A percentile compares a stretch with the other conserved stretches of the same genome.
Evolutionary conservation across 1,140 invertebrate genomes (phyloP).

Genomic region (Papilio polyxenes): DNA sequence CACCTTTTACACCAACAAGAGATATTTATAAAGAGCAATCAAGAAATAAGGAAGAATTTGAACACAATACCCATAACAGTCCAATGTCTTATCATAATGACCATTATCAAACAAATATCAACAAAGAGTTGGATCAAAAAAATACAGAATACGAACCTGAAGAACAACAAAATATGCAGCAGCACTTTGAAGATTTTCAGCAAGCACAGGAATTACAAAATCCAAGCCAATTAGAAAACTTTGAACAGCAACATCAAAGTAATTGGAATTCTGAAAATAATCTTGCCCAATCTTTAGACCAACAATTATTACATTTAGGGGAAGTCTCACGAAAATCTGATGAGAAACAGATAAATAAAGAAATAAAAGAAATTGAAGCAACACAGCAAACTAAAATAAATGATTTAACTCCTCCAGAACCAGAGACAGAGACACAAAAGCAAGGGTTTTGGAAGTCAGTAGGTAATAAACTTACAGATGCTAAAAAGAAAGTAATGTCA

Average conservation of each 20-base stretch:
- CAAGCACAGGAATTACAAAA: conserved; percentile 39
- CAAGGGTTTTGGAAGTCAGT: conserved; percentile 81
- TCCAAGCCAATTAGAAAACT: conserved; percentile 41
- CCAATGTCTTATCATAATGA: background rate
- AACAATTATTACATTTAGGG: background rate
- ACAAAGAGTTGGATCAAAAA: background rate
- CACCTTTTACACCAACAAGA: background rate
- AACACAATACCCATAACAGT: background rate
- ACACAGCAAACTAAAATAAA: conserved; percentile 41
- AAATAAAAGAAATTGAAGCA: conserved; percentile 43
- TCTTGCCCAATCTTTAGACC: conserved; percentile 38
- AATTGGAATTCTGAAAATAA: conserved; percentile 34
- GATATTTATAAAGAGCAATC: conserved; percentile 8
- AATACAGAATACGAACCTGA: conserved; percentile 26
- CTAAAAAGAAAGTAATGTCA: conserved; percentile 79
- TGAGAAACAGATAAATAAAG: conserved; percentile 3
- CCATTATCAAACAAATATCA: background rate
- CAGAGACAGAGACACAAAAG: conserved; percentile 59
- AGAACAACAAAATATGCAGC: conserved; percentile 49
- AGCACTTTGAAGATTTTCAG: conserved; percentile 45
- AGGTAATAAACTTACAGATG: conserved; percentile 78
- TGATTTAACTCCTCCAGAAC: conserved; percentile 37
- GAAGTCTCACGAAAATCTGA: background rate
- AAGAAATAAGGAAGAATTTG: conserved; percentile 10
- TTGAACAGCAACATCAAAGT: conserved; percentile 46